Base-by-base conservation (phyloP, 2,113 vertebrate genomes). In the Abramis brama region DNA sequence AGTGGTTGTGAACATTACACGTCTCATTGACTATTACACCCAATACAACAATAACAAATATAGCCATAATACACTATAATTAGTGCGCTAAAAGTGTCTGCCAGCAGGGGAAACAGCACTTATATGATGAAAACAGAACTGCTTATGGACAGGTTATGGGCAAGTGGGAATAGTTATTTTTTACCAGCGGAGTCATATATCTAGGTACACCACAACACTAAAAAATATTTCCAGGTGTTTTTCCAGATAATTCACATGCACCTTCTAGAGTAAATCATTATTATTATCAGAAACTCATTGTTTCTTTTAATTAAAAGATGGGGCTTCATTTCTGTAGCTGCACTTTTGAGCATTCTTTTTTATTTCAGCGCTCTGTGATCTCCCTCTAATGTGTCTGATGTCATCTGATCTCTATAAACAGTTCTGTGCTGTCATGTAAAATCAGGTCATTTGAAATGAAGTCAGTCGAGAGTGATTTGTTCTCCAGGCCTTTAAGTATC, bases 401-500 rank as follows among this genome's bases (percentile, higher is more conserved):
- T 60, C 77, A 59, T 59, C 13, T 12, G 57, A 43, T 73, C 50
- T 57, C 75, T 19, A 23, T 55, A 43, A 57, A 83, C 30, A 19
- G 30, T 73, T 73, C 25, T n/a, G 45, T 47, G 39, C 73, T 68
- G 39, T 86, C 84, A 75, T 50, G 70, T 64, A n/a, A 79, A 86
- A 79, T 60, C 74, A 74, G 47, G 59, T 79, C 76, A 86, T 85
- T 62, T 52, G 17, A 83, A 81, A 81, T 73, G 64, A 70, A 84
- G 81, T 52, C 17, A 36, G 68, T 52, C 39, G n/a, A 75, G 68
- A 70, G 80, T 68, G 75, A 83, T 86, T 50, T 84, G 82, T 83
- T 83, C 77, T 81, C 45, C 19, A 71, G 47, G 75, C 25, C 36
- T 59, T 71, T 70, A 88, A 78, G 84, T 85, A 82, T 88, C 83